Evolutionary conservation across 2,888 invertebrate species (phyloP).

Genomic region (Synergus japonicus): DNA sequence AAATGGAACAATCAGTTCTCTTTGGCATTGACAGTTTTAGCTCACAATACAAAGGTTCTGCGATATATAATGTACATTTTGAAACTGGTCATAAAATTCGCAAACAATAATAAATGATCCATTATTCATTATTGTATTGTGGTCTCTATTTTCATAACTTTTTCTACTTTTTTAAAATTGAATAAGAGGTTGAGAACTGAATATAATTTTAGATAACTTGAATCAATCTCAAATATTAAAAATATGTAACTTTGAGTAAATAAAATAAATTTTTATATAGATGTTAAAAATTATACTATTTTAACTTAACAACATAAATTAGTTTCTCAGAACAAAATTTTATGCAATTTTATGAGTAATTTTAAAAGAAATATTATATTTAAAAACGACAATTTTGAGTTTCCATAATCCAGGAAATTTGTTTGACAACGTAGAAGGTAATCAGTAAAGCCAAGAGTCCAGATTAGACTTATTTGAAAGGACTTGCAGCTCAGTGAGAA

Average conservation of each 20-base stretch:
- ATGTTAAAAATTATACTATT: too few relatives aligned
- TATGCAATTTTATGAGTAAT: not conserved
- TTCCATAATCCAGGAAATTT: not conserved
- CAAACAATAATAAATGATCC: not conserved
- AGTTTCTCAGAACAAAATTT: too few relatives aligned
- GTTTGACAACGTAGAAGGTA: not conserved
- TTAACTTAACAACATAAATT: too few relatives aligned
- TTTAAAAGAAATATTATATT: not conserved
- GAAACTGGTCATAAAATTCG: not conserved
- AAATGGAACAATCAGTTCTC: conserved; percentile 23
- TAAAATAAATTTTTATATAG: too few relatives aligned
- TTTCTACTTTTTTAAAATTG: too few relatives aligned
- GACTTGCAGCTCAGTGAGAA: conserved; percentile 51
- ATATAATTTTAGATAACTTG: too few relatives aligned
- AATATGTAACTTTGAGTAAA: too few relatives aligned
- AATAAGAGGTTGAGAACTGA: too few relatives aligned
- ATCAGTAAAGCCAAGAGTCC: not conserved
- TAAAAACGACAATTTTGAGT: not conserved
- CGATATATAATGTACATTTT: not conserved
- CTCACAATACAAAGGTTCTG: conserved; percentile 1
- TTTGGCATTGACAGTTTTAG: conserved; percentile 12
- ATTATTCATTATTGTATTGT: not conserved
- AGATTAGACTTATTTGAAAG: conserved; percentile 53
- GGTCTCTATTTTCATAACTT: too few relatives aligned
- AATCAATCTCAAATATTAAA: too few relatives aligned